These are phyloP conservation scores for Potamarius usumacintae DNA, from an alignment of 2,113 vertebrate species.

Conservation along the genomic window DNA sequence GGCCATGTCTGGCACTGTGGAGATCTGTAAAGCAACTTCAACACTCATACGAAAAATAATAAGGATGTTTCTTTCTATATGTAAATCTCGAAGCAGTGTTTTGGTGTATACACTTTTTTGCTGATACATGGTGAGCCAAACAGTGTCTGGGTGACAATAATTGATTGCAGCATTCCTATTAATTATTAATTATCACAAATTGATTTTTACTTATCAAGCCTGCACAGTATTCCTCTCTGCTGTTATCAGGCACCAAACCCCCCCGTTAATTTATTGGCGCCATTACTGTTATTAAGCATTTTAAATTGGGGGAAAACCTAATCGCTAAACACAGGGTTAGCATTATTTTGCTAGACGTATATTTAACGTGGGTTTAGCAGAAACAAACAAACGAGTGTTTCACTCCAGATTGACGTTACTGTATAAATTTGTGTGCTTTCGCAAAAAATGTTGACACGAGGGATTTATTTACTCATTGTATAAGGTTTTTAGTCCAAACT, in stretches of 20 bases:
- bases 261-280: constrained; percentile 44
- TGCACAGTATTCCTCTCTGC: constrained; percentile 42
- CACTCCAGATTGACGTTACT: constrained; percentile 6
- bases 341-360: constrained; percentile 1
- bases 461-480: constrained; percentile 17
- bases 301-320: constrained; percentile 44
- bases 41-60: background rate
- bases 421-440: background rate
- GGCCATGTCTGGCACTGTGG: constrained; percentile 50
- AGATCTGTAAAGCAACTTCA: background rate
- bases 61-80: background rate
- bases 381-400: background rate
- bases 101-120: constrained; percentile 14
- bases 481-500: background rate
- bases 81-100: background rate
- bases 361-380: constrained; percentile 27
- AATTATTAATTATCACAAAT: constrained; percentile 57
- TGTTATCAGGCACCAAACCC: constrained; percentile 40
- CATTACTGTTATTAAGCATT: constrained; percentile 52
- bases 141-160: constrained; percentile 38
- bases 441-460: constrained; percentile 9
- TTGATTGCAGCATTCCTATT: constrained; percentile 41
- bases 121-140: constrained; percentile 13
- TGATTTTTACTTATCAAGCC: constrained; percentile 57
- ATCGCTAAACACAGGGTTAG: constrained; percentile 37